A percentile compares a stretch with the other conserved stretches of the same genome.
phyloP scores from a whole-genome alignment of 2,797 vertebrate species.

The Notoglanidium macrostoma region DNA sequence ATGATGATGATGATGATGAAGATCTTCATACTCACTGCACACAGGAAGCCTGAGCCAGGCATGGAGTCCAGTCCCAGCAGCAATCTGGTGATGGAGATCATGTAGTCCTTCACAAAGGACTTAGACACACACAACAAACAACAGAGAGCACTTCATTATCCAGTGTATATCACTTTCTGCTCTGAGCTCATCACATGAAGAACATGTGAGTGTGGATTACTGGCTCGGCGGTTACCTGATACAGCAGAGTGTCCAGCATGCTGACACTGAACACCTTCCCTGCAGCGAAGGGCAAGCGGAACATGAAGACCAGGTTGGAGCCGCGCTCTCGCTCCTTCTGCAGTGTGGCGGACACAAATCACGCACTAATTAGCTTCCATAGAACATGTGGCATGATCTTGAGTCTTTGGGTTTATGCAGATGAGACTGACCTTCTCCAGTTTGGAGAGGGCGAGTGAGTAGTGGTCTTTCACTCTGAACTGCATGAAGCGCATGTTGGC shows the following conservation, averaged over 20 bases:
- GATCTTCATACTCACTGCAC: conserved; percentile 74
- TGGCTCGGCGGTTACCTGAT: conserved; percentile 74
- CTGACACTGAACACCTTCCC: conserved; percentile 87
- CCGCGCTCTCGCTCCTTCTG: conserved; percentile 85
- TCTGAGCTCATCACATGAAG: conserved; percentile 14
- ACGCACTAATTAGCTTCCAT: background rate
- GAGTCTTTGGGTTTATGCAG: background rate
- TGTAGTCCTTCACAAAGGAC: conserved; percentile 89
- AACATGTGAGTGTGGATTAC: conserved; percentile 1
- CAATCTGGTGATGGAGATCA: conserved; percentile 85
- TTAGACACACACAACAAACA: conserved; percentile 57
- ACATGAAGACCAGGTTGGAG: conserved; percentile 86
- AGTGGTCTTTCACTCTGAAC: conserved; percentile 86
- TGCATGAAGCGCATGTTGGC: conserved; percentile 90
- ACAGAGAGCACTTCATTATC: conserved; percentile 29
- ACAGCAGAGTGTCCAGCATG: conserved; percentile 85
- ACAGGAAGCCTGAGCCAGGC: conserved; percentile 85
- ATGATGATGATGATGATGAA: background rate
- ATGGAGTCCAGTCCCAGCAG: conserved; percentile 84
- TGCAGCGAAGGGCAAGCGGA: conserved; percentile 84
- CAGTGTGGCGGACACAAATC: conserved; percentile 31
- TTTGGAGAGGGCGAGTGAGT: conserved; percentile 82
- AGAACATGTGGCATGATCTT: background rate
- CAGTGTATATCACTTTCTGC: conserved; percentile 20
- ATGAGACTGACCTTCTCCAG: conserved; percentile 79